A percentile compares a stretch with the other conserved stretches of the same genome.
These are phyloP conservation scores for Pachydiplax longipennis DNA, from an alignment of 2,888 invertebrate species.

Conservation along the genomic window DNA sequence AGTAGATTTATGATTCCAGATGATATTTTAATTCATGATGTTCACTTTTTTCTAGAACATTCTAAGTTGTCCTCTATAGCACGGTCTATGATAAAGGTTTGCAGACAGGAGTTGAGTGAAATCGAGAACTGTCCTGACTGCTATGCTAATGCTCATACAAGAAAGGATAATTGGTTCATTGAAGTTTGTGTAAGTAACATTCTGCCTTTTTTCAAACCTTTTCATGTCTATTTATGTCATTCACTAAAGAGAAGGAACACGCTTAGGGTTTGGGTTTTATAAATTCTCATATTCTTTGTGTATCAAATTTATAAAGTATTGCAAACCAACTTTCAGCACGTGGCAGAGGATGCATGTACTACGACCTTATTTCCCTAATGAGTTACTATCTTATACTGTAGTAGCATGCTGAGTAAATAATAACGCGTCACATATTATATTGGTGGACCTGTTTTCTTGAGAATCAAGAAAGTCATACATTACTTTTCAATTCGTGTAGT, in stretches of 20 bases:
- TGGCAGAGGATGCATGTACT: too few relatives aligned
- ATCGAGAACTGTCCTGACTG: slow-evolving; percentile 94
- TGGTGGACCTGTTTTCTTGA: too few relatives aligned
- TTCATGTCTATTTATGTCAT: neutral
- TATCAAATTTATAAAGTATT: too few relatives aligned
- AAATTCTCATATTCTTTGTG: slow-evolving; percentile 8
- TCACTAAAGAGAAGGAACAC: neutral
- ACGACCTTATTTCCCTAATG: too few relatives aligned
- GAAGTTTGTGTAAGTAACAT: slow-evolving; percentile 77
- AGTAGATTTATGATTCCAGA: too few relatives aligned
- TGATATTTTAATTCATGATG: neutral
- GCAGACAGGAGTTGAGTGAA: slow-evolving; percentile 88
- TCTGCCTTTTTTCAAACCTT: neutral
- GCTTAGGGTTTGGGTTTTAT: neutral
- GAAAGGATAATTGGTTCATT: slow-evolving; percentile 85
- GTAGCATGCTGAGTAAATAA: too few relatives aligned
- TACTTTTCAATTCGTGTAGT: too few relatives aligned
- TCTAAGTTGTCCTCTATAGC: slow-evolving; percentile 80
- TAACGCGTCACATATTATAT: too few relatives aligned
- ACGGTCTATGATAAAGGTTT: slow-evolving; percentile 80
- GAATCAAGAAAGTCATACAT: too few relatives aligned
- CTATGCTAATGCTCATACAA: slow-evolving; percentile 84
- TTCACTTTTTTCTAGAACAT: slow-evolving; percentile 66
- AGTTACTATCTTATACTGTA: too few relatives aligned
- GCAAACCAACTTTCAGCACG: too few relatives aligned